phyloP scores from a whole-genome alignment of 2,113 vertebrate species.

The Tetrao urogallus region DNA sequence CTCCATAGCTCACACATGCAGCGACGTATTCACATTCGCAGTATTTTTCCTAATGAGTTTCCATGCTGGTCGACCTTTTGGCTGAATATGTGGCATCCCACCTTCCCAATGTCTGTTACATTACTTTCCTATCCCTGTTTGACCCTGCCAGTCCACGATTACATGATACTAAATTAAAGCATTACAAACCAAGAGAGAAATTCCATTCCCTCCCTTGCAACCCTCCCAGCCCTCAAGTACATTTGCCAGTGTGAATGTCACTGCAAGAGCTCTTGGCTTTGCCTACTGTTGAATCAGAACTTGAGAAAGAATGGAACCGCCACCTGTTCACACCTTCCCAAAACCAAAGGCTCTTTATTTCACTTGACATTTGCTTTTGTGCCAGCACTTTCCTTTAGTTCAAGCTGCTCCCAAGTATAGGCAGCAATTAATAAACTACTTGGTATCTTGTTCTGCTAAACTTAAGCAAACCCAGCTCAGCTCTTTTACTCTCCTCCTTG shows the following conservation, averaged over 20 bases:
- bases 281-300: not conserved
- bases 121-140: constrained; percentile 40
- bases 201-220: not conserved
- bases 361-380: not conserved
- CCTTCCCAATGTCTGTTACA: not conserved
- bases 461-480: not conserved
- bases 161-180: constrained; percentile 54
- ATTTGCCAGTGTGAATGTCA: not conserved
- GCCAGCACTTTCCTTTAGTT: not conserved
- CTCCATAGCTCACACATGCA: not conserved
- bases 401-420: not conserved
- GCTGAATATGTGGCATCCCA: constrained; percentile 13
- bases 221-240: not conserved
- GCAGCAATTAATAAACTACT: not conserved
- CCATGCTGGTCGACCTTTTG: constrained; percentile 13
- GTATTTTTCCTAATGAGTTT: constrained; percentile 36
- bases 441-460: not conserved
- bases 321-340: not conserved
- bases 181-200: constrained; percentile 23
- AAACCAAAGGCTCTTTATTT: not conserved
- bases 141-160: constrained; percentile 30
- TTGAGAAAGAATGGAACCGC: not conserved
- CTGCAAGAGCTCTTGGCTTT: not conserved
- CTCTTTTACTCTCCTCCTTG: not conserved
- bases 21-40: constrained; percentile 33